A percentile compares a stretch with the other conserved stretches of the same genome.
Evolutionary conservation across 2,797 vertebrate species (phyloP).

Genomic region (Rhabdomys pumilio): DNA sequence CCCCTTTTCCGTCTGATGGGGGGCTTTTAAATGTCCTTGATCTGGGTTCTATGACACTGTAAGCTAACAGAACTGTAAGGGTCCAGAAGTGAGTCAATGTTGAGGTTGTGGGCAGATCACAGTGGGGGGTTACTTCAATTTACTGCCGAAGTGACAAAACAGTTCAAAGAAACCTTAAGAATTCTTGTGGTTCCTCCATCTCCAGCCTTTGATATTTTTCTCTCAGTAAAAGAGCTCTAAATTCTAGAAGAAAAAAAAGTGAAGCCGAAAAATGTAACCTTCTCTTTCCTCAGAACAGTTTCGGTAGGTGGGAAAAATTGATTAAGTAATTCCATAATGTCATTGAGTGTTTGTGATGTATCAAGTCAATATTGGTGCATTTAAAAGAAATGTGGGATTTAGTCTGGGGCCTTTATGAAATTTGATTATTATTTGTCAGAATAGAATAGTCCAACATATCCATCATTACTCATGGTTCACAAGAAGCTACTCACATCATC

Average conservation of each 20-base stretch:
- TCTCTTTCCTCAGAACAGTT: background rate
- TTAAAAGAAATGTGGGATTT: background rate
- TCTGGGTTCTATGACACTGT: background rate
- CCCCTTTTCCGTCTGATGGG: background rate
- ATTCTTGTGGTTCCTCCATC: background rate
- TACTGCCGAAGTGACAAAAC: background rate
- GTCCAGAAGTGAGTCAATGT: background rate
- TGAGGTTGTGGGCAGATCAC: background rate
- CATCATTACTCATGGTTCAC: background rate
- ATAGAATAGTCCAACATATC: background rate
- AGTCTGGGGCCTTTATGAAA: background rate
- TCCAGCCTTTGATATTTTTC: slow-evolving; percentile 22
- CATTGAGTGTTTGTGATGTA: background rate
- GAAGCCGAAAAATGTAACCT: background rate
- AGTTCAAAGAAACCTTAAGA: slow-evolving; percentile 14
- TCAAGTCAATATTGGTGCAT: background rate
- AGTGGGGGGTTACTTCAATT: background rate
- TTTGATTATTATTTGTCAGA: slow-evolving; percentile 18
- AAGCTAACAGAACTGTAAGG: background rate
- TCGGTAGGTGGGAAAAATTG: background rate
- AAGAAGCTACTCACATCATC: background rate
- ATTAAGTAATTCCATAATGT: background rate
- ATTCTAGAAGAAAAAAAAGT: background rate
- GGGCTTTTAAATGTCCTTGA: background rate
- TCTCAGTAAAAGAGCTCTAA: background rate